phyloP scores from a whole-genome alignment of 2,797 vertebrate species.

The Thunnus albacares region DNA sequence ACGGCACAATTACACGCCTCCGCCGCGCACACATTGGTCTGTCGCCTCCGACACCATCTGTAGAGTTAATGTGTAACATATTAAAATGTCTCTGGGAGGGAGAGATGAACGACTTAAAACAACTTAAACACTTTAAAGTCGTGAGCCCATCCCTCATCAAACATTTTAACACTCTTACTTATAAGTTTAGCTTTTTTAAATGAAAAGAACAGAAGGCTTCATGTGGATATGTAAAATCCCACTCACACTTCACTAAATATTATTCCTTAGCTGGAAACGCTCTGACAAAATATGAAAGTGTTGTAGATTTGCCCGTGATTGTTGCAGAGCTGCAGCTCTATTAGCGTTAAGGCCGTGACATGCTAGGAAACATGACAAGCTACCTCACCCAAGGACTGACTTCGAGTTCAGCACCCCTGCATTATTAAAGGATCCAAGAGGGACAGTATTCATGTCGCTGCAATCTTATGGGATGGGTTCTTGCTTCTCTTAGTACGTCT shows the following conservation, averaged over 20 bases:
- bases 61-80: conserved; percentile 75
- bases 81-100: conserved; percentile 72
- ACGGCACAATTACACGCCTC: conserved; percentile 78
- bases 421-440: background rate
- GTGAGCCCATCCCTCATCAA: conserved; percentile 66
- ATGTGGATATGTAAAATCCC: conserved; percentile 50
- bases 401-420: conserved; percentile 1
- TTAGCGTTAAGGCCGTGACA: conserved; percentile 7
- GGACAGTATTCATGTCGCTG: conserved; percentile 11
- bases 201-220: conserved; percentile 54
- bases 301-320: conserved; percentile 57
- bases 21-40: conserved; percentile 53
- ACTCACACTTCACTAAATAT: conserved; percentile 31
- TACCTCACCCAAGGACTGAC: background rate
- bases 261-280: conserved; percentile 29
- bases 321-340: conserved; percentile 21
- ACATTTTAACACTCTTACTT: conserved; percentile 69
- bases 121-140: conserved; percentile 62
- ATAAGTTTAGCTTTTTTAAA: conserved; percentile 50
- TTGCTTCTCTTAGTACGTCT: background rate
- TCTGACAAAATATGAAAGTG: conserved; percentile 31
- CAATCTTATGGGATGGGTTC: background rate
- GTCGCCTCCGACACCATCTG: conserved; percentile 75
- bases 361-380: conserved; percentile 2
- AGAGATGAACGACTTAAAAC: conserved; percentile 75